Conservation (phyloP, 2,797 vertebrate genomes). For the Petrocephalus schoutedeni region DNA sequence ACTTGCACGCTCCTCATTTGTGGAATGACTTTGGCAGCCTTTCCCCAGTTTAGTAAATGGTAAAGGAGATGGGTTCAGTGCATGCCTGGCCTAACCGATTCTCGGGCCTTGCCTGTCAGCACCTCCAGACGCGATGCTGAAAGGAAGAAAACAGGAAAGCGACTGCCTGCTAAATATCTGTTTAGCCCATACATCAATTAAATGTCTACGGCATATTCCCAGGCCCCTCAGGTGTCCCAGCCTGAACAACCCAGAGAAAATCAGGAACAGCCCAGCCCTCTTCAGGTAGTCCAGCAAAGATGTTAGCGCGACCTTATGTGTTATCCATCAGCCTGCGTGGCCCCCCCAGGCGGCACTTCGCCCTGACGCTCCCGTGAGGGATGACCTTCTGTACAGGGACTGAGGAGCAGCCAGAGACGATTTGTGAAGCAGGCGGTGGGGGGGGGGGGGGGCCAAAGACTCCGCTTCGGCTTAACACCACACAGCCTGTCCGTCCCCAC, state of each 20-base stretch:
- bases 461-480: neutral
- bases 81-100: neutral
- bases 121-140: constrained; percentile 32
- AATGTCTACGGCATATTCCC: constrained; percentile 3
- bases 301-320: neutral
- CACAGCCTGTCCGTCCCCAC: neutral
- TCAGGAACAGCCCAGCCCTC: constrained; percentile 6
- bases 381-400: neutral
- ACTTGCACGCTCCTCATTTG: neutral
- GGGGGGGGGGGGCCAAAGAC: neutral
- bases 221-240: constrained; percentile 19
- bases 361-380: constrained; percentile 8
- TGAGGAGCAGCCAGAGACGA: neutral
- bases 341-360: constrained; percentile 11
- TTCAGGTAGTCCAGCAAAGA: constrained; percentile 15
- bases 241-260: neutral
- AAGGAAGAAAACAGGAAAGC: constrained; percentile 42
- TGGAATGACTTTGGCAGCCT: neutral
- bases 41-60: neutral
- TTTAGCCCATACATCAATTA: constrained; percentile 38
- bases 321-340: neutral
- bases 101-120: constrained; percentile 42
- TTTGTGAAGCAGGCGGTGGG: neutral
- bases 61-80: neutral
- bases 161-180: constrained; percentile 35